These are phyloP conservation scores for Tenthredo distinguenda DNA, from an alignment of 2,888 invertebrate species.

Conservation along the genomic window DNA sequence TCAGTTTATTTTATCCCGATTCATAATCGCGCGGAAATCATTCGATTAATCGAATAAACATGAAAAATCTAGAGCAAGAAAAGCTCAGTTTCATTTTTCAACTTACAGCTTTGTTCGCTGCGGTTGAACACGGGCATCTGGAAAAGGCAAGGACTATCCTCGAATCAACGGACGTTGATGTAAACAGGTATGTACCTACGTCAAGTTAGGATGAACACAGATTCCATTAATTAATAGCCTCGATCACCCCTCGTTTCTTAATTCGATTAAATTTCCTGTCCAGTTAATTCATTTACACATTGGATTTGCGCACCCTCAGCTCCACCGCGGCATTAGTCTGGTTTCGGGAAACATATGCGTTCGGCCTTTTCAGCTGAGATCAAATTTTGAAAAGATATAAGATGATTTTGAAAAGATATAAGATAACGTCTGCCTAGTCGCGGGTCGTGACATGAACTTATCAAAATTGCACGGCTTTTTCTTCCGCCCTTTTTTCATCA, in stretches of 20 bases:
- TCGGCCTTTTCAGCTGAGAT: background rate
- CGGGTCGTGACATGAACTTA: background rate
- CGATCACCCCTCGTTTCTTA: conserved; percentile 16
- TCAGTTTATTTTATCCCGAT: conserved; percentile 40
- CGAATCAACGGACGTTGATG: conserved; percentile 94
- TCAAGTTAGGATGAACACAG: conserved; percentile 53
- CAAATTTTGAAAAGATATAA: background rate
- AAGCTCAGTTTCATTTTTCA: background rate
- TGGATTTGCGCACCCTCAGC: background rate
- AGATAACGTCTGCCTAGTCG: background rate
- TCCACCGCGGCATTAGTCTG: background rate
- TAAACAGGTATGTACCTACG: conserved; percentile 88
- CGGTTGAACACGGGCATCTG: conserved; percentile 96
- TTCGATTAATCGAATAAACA: too few species aligned
- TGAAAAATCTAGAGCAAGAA: background rate
- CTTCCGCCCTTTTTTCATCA: background rate
- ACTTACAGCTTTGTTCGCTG: conserved; percentile 93
- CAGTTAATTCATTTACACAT: background rate
- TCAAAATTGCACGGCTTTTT: background rate
- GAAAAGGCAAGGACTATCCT: conserved; percentile 95
- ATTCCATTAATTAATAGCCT: conserved; percentile 35
- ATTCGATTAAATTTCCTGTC: background rate
- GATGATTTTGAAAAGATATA: background rate
- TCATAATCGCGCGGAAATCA: conserved; percentile 13
- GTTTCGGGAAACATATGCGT: background rate